phyloP scores from a whole-genome alignment of 2,113 vertebrate genomes.

The Saiga tatarica region DNA sequence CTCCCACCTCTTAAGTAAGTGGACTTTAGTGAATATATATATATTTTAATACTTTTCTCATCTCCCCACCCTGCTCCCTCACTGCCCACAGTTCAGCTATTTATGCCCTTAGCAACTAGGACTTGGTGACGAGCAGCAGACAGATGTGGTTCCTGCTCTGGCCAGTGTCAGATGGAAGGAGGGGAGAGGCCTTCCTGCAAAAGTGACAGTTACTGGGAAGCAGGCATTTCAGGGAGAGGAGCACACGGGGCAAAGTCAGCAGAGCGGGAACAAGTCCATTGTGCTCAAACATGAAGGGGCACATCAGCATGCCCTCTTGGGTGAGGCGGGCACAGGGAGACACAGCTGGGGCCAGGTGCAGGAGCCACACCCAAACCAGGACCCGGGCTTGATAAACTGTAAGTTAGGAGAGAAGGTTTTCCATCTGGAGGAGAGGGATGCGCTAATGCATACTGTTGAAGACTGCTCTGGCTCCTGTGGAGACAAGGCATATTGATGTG shows the following conservation, averaged over 20 bases:
- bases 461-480: background rate
- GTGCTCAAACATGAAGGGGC: background rate
- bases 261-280: background rate
- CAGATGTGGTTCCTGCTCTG: background rate
- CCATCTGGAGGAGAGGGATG: background rate
- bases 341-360: background rate
- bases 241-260: background rate
- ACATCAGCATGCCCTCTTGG: rapidly evolving
- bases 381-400: background rate
- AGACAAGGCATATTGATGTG: background rate
- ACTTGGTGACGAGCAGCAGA: background rate
- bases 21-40: background rate
- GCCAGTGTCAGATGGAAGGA: background rate
- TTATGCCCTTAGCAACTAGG: background rate
- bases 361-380: background rate
- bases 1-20: background rate
- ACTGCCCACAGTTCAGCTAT: background rate
- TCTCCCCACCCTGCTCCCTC: background rate
- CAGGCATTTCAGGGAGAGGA: background rate
- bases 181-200: background rate
- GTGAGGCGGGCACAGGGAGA: background rate
- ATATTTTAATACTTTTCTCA: background rate
- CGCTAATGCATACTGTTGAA: background rate
- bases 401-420: background rate
- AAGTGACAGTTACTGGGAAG: background rate